Base-by-base conservation (phyloP, 2,797 vertebrate species). In the Leuciscus waleckii region DNA sequence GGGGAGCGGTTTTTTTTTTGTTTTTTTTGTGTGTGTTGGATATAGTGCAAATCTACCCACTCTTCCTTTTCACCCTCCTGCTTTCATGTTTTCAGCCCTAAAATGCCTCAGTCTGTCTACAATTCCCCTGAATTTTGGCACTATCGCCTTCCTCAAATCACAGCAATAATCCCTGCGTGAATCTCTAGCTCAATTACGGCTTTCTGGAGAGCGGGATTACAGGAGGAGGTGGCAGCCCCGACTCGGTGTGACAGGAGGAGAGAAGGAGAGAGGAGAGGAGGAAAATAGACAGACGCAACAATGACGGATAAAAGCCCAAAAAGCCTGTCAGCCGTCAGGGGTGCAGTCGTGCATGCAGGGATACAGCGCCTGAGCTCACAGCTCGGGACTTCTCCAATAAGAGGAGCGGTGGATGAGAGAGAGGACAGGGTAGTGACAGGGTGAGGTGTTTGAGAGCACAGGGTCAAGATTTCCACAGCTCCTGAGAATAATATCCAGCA, bases 201-300 rank as follows among this genome's bases (percentile, higher is more conserved):
- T 93, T 94, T 94, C 93, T 92, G 94, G 91, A 93, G 93, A 93
- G 94, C 89, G 86, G 94, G 94, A 95, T 95, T 94, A 95, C 91
- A 90, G 91, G 83, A 87, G 90, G 85, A 83, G 90, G 90, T 84
- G 91, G 91, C 90, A 92, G 89, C 67, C 71, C 91, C 92, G 92
- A 94, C 93, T 93, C 94, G 93, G 93, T 83, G 93, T 94, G 93
- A 91, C 76, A 85, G 79, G 79, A 80, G 70, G 39, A 83, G 61
- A 93, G 92, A 91, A 91, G 89, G 91, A 81, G 89, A 90, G 88
- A 90, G 81, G 85, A 85, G 90, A 88, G 89, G 91, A 93, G 88
- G 92, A 88, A 92, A 83, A 79, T 54, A 71, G 80, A 80, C 65
- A 89, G 90, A 69, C 37, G 46, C 61, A 35, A 88, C 92, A 89